Evolutionary conservation across 2,797 vertebrate species (phyloP).

Genomic region (Catostomus latipinnis): DNA sequence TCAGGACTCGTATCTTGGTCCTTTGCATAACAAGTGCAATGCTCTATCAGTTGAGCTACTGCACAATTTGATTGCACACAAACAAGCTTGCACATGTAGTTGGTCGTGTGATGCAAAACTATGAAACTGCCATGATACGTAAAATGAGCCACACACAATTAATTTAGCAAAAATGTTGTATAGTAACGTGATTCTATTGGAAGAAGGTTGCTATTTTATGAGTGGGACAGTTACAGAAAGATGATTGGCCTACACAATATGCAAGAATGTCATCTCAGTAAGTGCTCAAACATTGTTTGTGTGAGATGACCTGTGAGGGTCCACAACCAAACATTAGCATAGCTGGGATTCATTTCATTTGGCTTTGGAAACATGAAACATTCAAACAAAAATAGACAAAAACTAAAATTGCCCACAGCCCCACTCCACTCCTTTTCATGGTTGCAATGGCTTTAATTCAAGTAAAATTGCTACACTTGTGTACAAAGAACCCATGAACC

Average conservation of each 20-base stretch:
- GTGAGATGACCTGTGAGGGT: neutral
- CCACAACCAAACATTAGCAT: neutral
- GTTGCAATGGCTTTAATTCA: neutral
- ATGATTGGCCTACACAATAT: neutral
- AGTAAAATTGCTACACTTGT: neutral
- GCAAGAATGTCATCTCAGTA: neutral
- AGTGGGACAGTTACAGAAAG: neutral
- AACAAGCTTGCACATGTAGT: too few species aligned
- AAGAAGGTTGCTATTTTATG: too few species aligned
- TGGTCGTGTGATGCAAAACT: too few species aligned
- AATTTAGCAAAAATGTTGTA: too few species aligned
- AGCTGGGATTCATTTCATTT: slow-evolving; percentile 45
- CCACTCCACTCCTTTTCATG: neutral
- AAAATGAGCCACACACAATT: too few species aligned
- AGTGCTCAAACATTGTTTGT: neutral
- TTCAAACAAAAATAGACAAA: slow-evolving; percentile 14
- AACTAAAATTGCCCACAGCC: neutral
- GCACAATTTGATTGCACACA: too few species aligned
- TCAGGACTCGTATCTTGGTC: too few species aligned
- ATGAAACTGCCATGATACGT: too few species aligned
- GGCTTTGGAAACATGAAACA: slow-evolving; percentile 14
- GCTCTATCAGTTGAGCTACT: too few species aligned
- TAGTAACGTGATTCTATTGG: too few species aligned
- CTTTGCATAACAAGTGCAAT: too few species aligned
- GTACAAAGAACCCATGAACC: too few species aligned